Evolutionary conservation across 2,797 vertebrate species (phyloP), one percentile per base, ranked within the genome.

Genomic region (Pelochelys cantorii): DNA sequence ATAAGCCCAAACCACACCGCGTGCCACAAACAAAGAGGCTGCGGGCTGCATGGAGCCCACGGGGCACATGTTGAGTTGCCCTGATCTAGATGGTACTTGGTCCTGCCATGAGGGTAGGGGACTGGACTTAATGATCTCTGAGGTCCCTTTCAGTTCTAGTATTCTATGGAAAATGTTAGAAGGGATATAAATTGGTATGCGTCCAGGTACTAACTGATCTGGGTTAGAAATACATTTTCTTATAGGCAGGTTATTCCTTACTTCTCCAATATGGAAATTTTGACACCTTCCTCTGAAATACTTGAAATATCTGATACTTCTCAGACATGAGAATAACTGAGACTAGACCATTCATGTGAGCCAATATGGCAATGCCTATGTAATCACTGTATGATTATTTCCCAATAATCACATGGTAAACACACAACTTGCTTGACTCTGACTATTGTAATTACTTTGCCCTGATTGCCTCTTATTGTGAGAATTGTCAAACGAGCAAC

Each of bases 301-400:
- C 65, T 55, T 42, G 11, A 37, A 62, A 34, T 1, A 77, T 18
- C 37, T 84, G 75, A 71, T 31, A n/a, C 2, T 7, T 12, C 37
- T 17, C n/a, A 87, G 11, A 48, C 18, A 48, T 0, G 1, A 88
- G 48, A 25, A 56, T 88, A 22, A 13, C 25, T 25, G 27, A 48
- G 23, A 48, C 12, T 4, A 25, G 42, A 29, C 7, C 7, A 27
- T 48, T 52, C 74, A 23, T 52, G 42, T 20, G n/a, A 60, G 4
- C 9, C 10, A 1, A 0, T 9, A 15, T 75, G 54, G 29, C 31
- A 23, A 9, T 11, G 12, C 5, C 2, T 1, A 25, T 23, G 27
- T 29, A 56, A 74, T 1, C 1, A 48, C 71, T 1, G 1, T 54
- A 54, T 5, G n/a, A 12, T 9, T 57, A 13, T 5, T 78, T 11